A percentile compares a stretch with the other conserved stretches of the same genome.
These are phyloP conservation scores for Chrysopilus asiliformis DNA, from an alignment of 2,888 invertebrate species.

Conservation along the genomic window DNA sequence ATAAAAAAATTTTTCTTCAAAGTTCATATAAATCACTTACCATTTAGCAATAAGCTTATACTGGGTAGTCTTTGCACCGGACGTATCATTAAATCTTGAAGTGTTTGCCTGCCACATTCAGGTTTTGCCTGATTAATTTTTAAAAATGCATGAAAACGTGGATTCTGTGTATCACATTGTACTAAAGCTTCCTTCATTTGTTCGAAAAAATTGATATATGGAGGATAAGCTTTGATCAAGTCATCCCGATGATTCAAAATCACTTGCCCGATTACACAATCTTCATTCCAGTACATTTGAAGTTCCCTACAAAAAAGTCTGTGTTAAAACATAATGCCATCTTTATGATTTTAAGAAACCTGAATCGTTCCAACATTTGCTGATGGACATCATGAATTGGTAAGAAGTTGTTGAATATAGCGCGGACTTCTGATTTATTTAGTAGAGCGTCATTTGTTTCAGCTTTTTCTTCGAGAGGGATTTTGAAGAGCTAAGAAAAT, in stretches of 20 bases:
- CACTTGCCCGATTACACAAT: slow-evolving; percentile 73
- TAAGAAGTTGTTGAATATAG: slow-evolving; percentile 90
- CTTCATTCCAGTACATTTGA: slow-evolving; percentile 68
- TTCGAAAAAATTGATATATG: slow-evolving; percentile 97
- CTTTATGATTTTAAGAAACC: slow-evolving; percentile 16
- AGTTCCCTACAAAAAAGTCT: slow-evolving; percentile 19
- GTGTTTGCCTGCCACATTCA: slow-evolving; percentile 89
- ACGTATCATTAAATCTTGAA: slow-evolving; percentile 91
- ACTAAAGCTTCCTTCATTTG: slow-evolving; percentile 88
- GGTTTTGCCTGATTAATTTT: slow-evolving; percentile 89
- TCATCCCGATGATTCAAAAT: slow-evolving; percentile 78
- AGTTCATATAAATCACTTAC: slow-evolving; percentile 39
- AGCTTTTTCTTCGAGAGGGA: slow-evolving; percentile 75
- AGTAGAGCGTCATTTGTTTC: slow-evolving; percentile 64
- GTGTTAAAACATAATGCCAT: neutral
- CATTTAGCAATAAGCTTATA: slow-evolving; percentile 84
- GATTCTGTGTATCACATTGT: slow-evolving; percentile 83
- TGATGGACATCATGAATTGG: slow-evolving; percentile 90
- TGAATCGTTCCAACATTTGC: slow-evolving; percentile 49
- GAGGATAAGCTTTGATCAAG: slow-evolving; percentile 88
- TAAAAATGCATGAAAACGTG: slow-evolving; percentile 94
- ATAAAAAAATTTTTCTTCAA: too few species aligned
- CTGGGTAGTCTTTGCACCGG: slow-evolving; percentile 97
- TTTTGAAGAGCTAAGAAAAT: slow-evolving; percentile 93
- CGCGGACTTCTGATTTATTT: slow-evolving; percentile 82